Conservation (phyloP, 2,888 invertebrate species). For the Cheilosia urbana region DNA sequence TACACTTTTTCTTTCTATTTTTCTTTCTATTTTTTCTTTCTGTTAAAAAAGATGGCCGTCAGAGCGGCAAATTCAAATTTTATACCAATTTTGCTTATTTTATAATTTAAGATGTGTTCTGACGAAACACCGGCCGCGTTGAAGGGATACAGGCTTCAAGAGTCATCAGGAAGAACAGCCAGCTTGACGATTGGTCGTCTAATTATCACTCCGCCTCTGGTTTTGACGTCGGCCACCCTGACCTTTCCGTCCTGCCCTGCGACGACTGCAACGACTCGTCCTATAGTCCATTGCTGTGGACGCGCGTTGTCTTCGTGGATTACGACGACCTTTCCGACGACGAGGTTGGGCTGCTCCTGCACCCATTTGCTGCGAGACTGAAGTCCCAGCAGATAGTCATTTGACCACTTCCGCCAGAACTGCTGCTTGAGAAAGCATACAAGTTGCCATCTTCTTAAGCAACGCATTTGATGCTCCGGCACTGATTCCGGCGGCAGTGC, state of each 20-base stretch:
- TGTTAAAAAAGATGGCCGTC: no score
- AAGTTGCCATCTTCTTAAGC: constrained; percentile 41
- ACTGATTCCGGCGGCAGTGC: constrained; percentile 20
- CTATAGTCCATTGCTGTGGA: constrained; percentile 52
- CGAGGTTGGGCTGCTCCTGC: constrained; percentile 37
- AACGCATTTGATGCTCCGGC: constrained; percentile 12
- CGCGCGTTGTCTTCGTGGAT: constrained; percentile 40
- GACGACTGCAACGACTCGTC: constrained; percentile 29
- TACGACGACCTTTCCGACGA: constrained; percentile 36
- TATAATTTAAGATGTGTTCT: no score
- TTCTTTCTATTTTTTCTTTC: no score
- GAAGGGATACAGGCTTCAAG: constrained; percentile 38
- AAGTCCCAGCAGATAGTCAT: constrained; percentile 57
- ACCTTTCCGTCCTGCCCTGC: no score
- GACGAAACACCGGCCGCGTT: constrained; percentile 51
- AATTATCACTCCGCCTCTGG: constrained; percentile 21
- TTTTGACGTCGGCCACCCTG: constrained; percentile 61
- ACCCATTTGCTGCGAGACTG: constrained; percentile 52
- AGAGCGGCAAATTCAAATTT: no score
- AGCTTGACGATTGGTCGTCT: constrained; percentile 36
- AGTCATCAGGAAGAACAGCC: constrained; percentile 19
- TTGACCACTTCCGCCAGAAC: constrained; percentile 53
- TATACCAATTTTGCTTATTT: no score
- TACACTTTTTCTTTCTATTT: no score
- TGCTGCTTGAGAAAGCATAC: constrained; percentile 46